phyloP scores from a whole-genome alignment of 1,140 invertebrate species.

The Drosophila kohkoa region DNA sequence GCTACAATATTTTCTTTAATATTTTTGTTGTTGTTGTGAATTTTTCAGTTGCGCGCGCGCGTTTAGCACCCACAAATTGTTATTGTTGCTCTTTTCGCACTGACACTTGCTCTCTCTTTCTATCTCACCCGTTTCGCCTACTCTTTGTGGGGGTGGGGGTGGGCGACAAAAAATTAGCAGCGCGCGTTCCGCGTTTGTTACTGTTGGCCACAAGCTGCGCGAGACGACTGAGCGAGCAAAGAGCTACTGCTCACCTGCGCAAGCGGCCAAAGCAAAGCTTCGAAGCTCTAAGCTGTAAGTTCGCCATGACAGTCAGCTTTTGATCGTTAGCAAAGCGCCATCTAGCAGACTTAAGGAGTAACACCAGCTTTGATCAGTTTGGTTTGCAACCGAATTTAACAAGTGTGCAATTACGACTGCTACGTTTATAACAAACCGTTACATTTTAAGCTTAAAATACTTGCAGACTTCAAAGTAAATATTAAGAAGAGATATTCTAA shows the following conservation, averaged over 20 bases:
- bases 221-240: slow-evolving; percentile 66
- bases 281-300: slow-evolving; percentile 5
- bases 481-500: too few relatives aligned
- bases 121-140: slow-evolving; percentile 12
- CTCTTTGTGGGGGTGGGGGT: slow-evolving; percentile 44
- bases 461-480: too few relatives aligned
- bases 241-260: slow-evolving; percentile 24
- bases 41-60: slow-evolving; percentile 66
- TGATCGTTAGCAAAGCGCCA: slow-evolving; percentile 11
- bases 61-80: slow-evolving; percentile 65
- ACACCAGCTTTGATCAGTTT: slow-evolving; percentile 10
- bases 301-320: not conserved
- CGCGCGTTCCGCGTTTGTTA: slow-evolving; percentile 56
- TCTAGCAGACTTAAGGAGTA: not conserved
- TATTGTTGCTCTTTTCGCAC: slow-evolving; percentile 38
- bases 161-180: slow-evolving; percentile 37
- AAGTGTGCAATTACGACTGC: not conserved
- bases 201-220: slow-evolving; percentile 68
- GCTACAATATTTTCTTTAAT: slow-evolving; percentile 58
- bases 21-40: slow-evolving; percentile 17
- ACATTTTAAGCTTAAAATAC: not conserved
- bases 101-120: slow-evolving; percentile 46
- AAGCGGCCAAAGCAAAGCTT: slow-evolving; percentile 13
- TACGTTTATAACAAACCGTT: not conserved
- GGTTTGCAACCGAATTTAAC: slow-evolving; percentile 12